Evolutionary conservation across 2,888 invertebrate genomes (phyloP).

Genomic region (Isotomurus palustris): DNA sequence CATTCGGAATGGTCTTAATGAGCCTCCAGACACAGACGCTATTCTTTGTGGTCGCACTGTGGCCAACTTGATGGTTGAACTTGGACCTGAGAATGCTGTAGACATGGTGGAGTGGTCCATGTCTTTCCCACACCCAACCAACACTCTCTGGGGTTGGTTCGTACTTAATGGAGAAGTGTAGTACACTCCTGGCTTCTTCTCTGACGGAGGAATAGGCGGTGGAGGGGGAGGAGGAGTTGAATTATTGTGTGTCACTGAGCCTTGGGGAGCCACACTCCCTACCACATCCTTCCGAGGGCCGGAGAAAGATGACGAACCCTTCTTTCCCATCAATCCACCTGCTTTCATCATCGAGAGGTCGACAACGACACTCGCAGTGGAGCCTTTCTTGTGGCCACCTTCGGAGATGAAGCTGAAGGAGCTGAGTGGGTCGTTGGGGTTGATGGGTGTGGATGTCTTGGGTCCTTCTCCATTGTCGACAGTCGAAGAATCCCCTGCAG

Average conservation of each 20-base stretch:
- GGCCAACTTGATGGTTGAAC: conserved; percentile 37
- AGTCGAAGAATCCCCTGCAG: neutral
- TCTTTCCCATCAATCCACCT: too few species aligned
- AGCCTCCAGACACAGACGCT: conserved; percentile 38
- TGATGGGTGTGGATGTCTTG: conserved; percentile 45
- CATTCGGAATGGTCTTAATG: conserved; percentile 43
- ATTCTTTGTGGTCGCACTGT: conserved; percentile 45
- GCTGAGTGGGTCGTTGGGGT: conserved; percentile 28
- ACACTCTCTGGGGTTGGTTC: neutral
- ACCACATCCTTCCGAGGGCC: too few species aligned
- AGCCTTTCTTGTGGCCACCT: conserved; percentile 15
- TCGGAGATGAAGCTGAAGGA: conserved; percentile 32
- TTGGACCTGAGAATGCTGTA: neutral
- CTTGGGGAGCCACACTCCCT: neutral
- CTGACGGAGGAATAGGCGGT: neutral
- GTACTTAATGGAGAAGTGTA: neutral
- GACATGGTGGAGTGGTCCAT: neutral
- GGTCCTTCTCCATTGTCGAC: conserved; percentile 20
- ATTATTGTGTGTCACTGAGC: neutral
- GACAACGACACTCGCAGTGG: conserved; percentile 9
- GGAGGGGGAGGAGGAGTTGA: neutral
- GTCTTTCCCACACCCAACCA: neutral
- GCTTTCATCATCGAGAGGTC: neutral
- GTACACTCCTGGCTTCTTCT: too few species aligned
- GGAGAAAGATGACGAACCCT: too few species aligned